Conservation (phyloP, 2,888 invertebrate genomes). For the Bombylius discolor region DNA sequence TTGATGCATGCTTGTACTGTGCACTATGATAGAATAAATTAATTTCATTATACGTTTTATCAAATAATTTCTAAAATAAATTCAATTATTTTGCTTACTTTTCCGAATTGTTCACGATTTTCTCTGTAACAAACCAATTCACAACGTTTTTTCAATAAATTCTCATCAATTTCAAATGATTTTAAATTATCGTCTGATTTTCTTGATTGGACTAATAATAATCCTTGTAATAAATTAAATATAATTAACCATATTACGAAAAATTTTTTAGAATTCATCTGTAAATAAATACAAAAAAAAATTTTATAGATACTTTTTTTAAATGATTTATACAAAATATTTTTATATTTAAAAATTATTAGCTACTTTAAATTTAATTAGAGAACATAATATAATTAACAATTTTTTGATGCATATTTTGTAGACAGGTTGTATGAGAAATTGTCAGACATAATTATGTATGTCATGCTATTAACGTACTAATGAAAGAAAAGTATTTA, state of each 20-base stretch:
- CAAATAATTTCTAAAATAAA: neutral
- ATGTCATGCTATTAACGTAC: too few species aligned
- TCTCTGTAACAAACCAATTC: slow-evolving; percentile 4
- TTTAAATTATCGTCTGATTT: neutral
- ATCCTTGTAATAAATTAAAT: neutral
- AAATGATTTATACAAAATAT: too few species aligned
- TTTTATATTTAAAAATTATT: too few species aligned
- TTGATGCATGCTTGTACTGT: slow-evolving; percentile 16
- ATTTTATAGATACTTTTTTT: too few species aligned
- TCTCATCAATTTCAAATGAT: slow-evolving; percentile 8
- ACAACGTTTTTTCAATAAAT: slow-evolving; percentile 5
- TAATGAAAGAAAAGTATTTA: too few species aligned
- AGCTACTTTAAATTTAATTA: too few species aligned
- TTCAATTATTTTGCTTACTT: slow-evolving; percentile 2
- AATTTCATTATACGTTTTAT: neutral
- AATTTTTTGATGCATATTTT: too few species aligned
- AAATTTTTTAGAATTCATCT: neutral
- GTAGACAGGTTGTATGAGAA: too few species aligned
- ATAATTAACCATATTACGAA: neutral
- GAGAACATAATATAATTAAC: too few species aligned
- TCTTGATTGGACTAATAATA: neutral
- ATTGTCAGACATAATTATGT: too few species aligned
- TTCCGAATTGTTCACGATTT: neutral
- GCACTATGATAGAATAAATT: slow-evolving; percentile 6
- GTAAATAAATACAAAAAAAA: neutral